phyloP scores from a whole-genome alignment of 2,113 vertebrate genomes.

The Parotia lawesii region DNA sequence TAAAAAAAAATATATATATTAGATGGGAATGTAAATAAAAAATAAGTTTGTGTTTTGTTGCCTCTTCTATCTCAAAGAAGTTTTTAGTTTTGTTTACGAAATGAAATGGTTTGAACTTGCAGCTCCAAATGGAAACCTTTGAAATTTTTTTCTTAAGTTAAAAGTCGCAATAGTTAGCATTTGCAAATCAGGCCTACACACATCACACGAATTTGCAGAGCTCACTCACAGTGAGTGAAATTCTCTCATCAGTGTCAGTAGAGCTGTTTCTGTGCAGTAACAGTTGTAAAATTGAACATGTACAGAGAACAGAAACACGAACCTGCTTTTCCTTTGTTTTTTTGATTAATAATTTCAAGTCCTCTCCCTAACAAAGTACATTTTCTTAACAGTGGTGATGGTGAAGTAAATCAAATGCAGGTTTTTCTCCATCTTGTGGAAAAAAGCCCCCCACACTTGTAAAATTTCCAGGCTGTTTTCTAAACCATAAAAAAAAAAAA shows the following conservation, averaged over 20 bases:
- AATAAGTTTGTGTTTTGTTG: neutral
- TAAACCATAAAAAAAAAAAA: neutral
- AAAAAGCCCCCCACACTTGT: neutral
- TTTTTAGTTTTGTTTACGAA: slow-evolving; percentile 14
- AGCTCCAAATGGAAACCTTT: neutral
- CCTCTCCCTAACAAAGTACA: neutral
- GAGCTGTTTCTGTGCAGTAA: neutral
- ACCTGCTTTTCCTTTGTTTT: neutral
- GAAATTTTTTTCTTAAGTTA: neutral
- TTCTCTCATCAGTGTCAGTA: neutral
- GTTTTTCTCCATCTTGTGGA: neutral
- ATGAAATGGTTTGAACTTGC: neutral
- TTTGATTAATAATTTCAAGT: neutral
- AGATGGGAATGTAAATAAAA: slow-evolving; percentile 9
- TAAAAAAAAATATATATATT: neutral
- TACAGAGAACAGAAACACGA: neutral
- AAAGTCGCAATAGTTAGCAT: neutral
- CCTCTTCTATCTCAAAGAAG: neutral
- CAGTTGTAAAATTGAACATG: neutral
- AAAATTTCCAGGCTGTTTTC: neutral
- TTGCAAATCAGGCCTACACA: neutral
- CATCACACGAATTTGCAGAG: neutral
- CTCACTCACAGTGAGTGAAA: neutral
- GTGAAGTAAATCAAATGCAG: neutral
- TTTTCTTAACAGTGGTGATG: neutral